These are phyloP conservation scores for Zeus faber DNA, from an alignment of 2,113 vertebrate genomes.

Conservation along the genomic window DNA sequence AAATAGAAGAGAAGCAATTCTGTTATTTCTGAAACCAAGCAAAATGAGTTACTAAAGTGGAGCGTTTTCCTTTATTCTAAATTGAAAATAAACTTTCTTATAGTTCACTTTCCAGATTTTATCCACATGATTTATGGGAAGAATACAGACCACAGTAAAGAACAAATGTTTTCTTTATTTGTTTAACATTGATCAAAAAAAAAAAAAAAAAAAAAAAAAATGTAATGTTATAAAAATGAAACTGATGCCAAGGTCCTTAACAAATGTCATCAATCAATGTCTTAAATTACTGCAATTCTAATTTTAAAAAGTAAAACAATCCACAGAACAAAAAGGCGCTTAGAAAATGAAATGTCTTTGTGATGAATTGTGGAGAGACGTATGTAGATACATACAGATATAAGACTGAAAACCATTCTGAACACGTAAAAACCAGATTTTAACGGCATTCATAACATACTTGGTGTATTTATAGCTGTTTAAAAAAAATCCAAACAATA, in stretches of 20 bases:
- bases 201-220: no score
- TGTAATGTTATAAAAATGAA: conserved; percentile 57
- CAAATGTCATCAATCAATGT: conserved; percentile 60
- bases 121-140: conserved; percentile 30
- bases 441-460: conserved; percentile 19
- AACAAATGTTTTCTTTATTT: conserved; percentile 68
- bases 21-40: no score
- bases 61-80: no score
- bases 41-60: no score
- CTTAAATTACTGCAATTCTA: conserved; percentile 53
- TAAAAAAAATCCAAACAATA: conserved; percentile 12
- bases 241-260: conserved; percentile 49
- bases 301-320: conserved; percentile 41
- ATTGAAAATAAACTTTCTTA: no score
- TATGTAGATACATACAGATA: conserved; percentile 24
- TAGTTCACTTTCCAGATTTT: no score
- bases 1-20: no score
- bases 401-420: conserved; percentile 5
- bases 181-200: conserved; percentile 68
- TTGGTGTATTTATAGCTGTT: conserved; percentile 21
- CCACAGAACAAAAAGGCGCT: conserved; percentile 41
- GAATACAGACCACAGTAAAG: conserved; percentile 36
- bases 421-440: conserved; percentile 3
- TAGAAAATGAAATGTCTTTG: conserved; percentile 41
- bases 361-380: conserved; percentile 17